phyloP scores from a whole-genome alignment of 2,797 vertebrate genomes.

The Diceros bicornis region DNA sequence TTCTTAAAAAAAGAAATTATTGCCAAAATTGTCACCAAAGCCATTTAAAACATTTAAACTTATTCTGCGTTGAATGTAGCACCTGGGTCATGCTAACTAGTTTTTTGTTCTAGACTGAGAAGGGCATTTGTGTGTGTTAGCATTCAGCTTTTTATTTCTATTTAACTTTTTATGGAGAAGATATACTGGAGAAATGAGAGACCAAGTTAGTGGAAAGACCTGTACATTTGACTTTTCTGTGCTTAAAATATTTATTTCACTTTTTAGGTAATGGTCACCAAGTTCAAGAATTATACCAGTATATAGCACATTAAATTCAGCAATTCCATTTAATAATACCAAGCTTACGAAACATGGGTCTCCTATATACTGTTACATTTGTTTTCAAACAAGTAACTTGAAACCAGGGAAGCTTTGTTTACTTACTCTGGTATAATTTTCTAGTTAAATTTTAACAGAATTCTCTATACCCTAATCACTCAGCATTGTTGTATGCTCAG shows the following conservation, averaged over 20 bases:
- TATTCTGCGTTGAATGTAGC: not conserved
- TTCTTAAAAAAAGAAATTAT: conserved; percentile 46
- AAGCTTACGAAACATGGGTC: not conserved
- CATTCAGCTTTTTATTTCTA: not conserved
- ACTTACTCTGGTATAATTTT: conserved; percentile 22
- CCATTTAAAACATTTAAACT: not conserved
- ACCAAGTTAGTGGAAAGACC: not conserved
- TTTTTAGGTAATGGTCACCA: not conserved
- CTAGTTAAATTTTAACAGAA: conserved; percentile 51
- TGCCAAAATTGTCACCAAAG: not conserved
- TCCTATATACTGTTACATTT: not conserved
- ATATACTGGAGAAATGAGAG: not conserved
- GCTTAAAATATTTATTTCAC: conserved; percentile 32
- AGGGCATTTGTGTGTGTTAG: not conserved
- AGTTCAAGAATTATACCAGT: not conserved
- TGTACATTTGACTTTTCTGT: conserved; percentile 1
- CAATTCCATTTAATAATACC: not conserved
- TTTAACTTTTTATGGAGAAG: conserved; percentile 32
- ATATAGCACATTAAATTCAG: not conserved
- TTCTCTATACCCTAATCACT: not conserved
- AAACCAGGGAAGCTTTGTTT: conserved; percentile 18
- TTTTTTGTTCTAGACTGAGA: not conserved
- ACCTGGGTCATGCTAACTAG: not conserved
- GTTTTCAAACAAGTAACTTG: conserved; percentile 35
- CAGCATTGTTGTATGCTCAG: not conserved